These are phyloP conservation scores for Cynodonichthys magdalenae DNA, from an alignment of 2,797 vertebrate genomes.

Conservation along the genomic window DNA sequence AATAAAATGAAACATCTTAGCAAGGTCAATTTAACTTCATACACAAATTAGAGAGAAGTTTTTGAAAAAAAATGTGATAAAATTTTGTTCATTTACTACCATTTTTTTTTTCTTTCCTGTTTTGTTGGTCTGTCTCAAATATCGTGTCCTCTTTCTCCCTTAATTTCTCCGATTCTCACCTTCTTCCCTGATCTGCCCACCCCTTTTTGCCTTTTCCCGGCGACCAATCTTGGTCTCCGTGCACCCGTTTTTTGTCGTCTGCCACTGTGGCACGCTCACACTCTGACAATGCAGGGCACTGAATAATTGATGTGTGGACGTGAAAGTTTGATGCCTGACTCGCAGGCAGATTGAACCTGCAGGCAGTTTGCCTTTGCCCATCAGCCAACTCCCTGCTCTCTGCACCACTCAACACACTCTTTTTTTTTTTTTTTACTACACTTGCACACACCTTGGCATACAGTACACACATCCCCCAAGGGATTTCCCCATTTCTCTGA, in stretches of 20 bases:
- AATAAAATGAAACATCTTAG: too few species aligned
- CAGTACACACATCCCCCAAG: conserved; percentile 60
- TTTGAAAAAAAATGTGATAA: too few species aligned
- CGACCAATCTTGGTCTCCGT: conserved; percentile 40
- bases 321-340: conserved; percentile 85
- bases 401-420: conserved; percentile 54
- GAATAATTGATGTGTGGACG: conserved; percentile 82
- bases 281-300: conserved; percentile 69
- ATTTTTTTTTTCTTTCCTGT: neutral
- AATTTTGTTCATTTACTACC: too few species aligned
- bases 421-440: conserved; percentile 9
- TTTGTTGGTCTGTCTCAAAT: conserved; percentile 3
- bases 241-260: conserved; percentile 65
- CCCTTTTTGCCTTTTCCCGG: conserved; percentile 4
- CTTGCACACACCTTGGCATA: conserved; percentile 46
- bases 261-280: conserved; percentile 71
- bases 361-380: conserved; percentile 74
- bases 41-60: too few species aligned
- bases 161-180: conserved; percentile 25
- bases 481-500: conserved; percentile 49
- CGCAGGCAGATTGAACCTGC: conserved; percentile 82
- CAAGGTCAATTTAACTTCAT: too few species aligned
- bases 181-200: conserved; percentile 16
- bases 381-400: conserved; percentile 70
- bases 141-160: conserved; percentile 12